Base-by-base conservation (phyloP, 2,113 vertebrate species). In the Gadus chalcogrammus region DNA sequence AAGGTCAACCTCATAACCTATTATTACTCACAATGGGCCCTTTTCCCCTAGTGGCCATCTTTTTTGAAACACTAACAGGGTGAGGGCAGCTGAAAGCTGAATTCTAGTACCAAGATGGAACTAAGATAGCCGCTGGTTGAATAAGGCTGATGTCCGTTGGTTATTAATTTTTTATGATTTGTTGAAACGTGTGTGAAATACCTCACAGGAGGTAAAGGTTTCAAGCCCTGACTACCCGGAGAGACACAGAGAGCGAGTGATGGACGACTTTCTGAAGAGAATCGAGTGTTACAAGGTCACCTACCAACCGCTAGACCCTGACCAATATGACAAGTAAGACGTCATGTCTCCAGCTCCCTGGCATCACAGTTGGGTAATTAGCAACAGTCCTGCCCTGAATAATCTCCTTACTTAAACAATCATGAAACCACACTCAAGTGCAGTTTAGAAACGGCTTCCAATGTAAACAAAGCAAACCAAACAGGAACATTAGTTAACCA, bases 251-350 rank as follows among this genome's bases (percentile, higher is more conserved):
- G 97, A 98, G 81, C 92, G 95, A 1, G 95, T 98, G 42, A 98
- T 98, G 97, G 97, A 95, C 13, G 97, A 99, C 83, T 99, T 99
- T 83, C 92, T 99, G 62, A 98, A 98, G 89, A 92, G 97, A 71
- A 99, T 99, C 0, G 96, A 98, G 86, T 98, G 96, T 89, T 99
- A 99, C 91, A 94, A 97, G 85, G 95, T 99, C 74, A 99, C 97
- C 11, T 99, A 99, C 78, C 94, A 94, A 65, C 96, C 95, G 0
- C 86, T 99, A 15, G 96, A 97, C 82, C 96, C 97, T 0, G 96
- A 97, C 58, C 87, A 88, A 0, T 92, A 94, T 38, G 97, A 99
- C 93, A 98, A 95, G 96, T 99, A 92, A 92, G 95, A 75, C 42
- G 8, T 48, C 12, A 13, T 48, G 42, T 48, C 42, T 13, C 12